Percentiles rank a stretch among this genome's conserved stretches.
Conservation (phyloP, 1,140 invertebrate genomes). For the Nautilus pompilius region DNA sequence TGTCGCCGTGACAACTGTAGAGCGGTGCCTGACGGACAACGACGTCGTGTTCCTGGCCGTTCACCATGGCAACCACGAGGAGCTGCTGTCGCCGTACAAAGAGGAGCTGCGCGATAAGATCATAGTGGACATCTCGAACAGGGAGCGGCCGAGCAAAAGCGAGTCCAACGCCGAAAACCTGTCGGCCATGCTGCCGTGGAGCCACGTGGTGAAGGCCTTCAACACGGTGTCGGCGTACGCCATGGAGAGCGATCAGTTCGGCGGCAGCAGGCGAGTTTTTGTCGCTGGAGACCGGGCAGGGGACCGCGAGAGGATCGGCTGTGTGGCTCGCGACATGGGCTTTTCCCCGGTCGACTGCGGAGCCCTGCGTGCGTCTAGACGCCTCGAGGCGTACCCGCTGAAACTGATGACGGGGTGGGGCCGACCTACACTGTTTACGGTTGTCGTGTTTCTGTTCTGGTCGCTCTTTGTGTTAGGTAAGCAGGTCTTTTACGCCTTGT, state of each 20-base stretch:
- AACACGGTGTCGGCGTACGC: conserved; percentile 49
- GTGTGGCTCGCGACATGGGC: conserved; percentile 39
- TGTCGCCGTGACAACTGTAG: conserved; percentile 17
- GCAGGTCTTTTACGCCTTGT: conserved; percentile 35
- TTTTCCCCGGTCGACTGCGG: conserved; percentile 40
- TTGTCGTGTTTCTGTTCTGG: conserved; percentile 44
- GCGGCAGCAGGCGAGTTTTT: conserved; percentile 29
- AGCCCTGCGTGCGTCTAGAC: conserved; percentile 22
- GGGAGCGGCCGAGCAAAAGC: conserved; percentile 19
- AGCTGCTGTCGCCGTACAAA: conserved; percentile 15
- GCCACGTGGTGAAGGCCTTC: conserved; percentile 45
- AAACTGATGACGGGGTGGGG: conserved; percentile 41
- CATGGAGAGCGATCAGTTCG: conserved; percentile 33
- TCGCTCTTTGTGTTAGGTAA: conserved; percentile 41
- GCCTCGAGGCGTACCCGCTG: conserved; percentile 36
- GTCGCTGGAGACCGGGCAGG: conserved; percentile 31
- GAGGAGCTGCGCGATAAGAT: conserved; percentile 32
- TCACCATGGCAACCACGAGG: conserved; percentile 36
- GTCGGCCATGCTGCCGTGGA: conserved; percentile 19
- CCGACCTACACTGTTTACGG: conserved; percentile 32
- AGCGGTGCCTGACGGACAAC: not conserved
- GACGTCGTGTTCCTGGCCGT: conserved; percentile 30
- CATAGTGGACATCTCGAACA: conserved; percentile 44
- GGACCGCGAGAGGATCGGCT: conserved; percentile 25
- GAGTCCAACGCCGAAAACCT: conserved; percentile 44